A percentile compares a stretch with the other conserved stretches of the same genome.
Evolutionary conservation across 2,888 invertebrate species (phyloP).

Genomic region (Dysmachus trigonus): DNA sequence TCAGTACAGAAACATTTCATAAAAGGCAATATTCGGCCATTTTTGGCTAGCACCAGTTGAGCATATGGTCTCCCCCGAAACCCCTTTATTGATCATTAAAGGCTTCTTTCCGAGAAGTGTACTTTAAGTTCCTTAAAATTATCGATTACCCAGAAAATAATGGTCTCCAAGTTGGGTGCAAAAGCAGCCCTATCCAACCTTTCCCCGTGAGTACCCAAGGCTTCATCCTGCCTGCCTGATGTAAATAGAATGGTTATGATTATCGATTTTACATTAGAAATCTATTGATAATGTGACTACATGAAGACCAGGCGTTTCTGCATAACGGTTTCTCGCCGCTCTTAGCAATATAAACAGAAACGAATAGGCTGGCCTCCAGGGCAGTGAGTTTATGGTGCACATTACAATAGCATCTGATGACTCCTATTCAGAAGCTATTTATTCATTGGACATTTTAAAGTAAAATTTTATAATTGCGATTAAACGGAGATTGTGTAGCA

Average conservation of each 20-base stretch:
- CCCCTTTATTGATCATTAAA: neutral
- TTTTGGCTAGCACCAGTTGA: neutral
- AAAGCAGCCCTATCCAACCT: neutral
- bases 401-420: neutral
- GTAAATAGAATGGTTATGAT: conserved; percentile 11
- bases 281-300: conserved; percentile 18
- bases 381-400: neutral
- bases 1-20: neutral
- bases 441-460: neutral
- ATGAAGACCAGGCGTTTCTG: neutral
- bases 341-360: neutral
- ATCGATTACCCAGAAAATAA: neutral
- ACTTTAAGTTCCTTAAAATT: neutral
- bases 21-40: neutral
- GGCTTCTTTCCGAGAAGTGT: neutral
- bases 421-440: neutral
- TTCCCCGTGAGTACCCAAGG: neutral
- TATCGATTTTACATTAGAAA: conserved; percentile 38
- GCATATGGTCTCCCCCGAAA: neutral
- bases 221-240: neutral
- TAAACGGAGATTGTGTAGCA: too few species aligned
- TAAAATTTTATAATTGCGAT: neutral
- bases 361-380: neutral
- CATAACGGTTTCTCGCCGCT: neutral
- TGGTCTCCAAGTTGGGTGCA: neutral